Conservation (phyloP, 1,140 invertebrate species). For the Andrena cerasifolii region DNA sequence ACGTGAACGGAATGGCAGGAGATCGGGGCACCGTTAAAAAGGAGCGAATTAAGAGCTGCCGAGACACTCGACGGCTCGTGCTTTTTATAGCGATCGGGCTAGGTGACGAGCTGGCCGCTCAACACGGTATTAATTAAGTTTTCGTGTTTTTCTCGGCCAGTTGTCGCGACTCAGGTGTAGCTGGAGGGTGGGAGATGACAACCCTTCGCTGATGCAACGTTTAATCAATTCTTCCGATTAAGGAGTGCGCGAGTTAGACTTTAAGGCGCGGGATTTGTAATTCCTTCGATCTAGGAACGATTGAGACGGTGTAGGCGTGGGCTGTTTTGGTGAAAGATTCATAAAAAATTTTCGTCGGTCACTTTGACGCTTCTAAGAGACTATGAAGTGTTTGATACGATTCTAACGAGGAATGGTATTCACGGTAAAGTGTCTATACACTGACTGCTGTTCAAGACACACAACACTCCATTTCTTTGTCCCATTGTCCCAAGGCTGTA, state of each 20-base stretch:
- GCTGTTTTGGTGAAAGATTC: background rate
- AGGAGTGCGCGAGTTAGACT: too few species aligned
- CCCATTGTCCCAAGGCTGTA: slow-evolving; percentile 17
- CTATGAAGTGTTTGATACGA: slow-evolving; percentile 11
- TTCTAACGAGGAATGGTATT: background rate
- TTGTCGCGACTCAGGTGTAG: background rate
- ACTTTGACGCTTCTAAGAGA: background rate
- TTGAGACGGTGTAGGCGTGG: background rate
- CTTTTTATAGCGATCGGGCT: slow-evolving; percentile 1
- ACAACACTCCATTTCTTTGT: slow-evolving; percentile 11
- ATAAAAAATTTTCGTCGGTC: background rate
- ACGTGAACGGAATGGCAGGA: background rate
- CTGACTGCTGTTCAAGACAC: background rate
- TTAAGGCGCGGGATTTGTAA: too few species aligned
- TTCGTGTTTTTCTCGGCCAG: background rate
- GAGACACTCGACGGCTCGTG: background rate
- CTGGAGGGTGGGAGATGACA: too few species aligned
- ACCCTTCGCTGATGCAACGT: too few species aligned
- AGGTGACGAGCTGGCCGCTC: background rate
- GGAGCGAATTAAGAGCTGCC: slow-evolving; percentile 8
- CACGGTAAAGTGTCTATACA: slow-evolving; percentile 15
- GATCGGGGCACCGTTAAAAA: background rate
- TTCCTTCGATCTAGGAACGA: too few species aligned
- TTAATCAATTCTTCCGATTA: too few species aligned
- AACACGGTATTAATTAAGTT: background rate